Percentiles rank a stretch among this genome's conserved stretches.
Conservation (phyloP, 2,113 vertebrate genomes). For the Jaculus jaculus region DNA sequence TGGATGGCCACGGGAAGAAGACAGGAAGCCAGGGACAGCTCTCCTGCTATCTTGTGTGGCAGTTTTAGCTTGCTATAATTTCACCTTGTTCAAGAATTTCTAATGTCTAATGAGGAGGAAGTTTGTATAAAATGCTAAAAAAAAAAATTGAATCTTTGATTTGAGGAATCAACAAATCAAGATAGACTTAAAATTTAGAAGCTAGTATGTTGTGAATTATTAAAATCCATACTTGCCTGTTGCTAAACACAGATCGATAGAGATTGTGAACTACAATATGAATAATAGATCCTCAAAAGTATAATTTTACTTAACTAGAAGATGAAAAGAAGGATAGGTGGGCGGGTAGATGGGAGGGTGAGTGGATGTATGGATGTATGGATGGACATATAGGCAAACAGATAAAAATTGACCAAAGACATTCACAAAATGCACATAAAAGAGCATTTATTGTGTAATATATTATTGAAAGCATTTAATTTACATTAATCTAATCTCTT, state of each 20-base stretch:
- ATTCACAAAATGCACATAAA: no score
- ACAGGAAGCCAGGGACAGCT: neutral
- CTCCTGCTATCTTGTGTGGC: neutral
- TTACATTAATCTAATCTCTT: conserved; percentile 6
- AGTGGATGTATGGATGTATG: neutral
- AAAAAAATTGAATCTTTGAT: neutral
- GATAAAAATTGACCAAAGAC: neutral
- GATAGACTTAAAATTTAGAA: neutral
- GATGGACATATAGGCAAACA: neutral
- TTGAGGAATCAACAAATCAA: neutral
- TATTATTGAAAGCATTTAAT: neutral
- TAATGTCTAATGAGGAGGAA: neutral
- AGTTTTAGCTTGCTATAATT: conserved; percentile 16
- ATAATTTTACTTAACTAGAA: neutral
- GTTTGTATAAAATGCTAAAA: neutral
- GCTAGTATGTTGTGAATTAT: no score
- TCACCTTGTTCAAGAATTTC: neutral
- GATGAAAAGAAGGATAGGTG: neutral
- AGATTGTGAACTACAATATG: neutral
- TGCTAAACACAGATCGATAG: neutral
- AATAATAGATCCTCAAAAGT: neutral
- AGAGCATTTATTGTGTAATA: no score
- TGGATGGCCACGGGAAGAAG: neutral
- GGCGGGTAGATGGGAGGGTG: neutral
- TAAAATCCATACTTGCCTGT: neutral